These are phyloP conservation scores for Periplaneta americana DNA, from an alignment of 1,140 invertebrate species.

Conservation along the genomic window DNA sequence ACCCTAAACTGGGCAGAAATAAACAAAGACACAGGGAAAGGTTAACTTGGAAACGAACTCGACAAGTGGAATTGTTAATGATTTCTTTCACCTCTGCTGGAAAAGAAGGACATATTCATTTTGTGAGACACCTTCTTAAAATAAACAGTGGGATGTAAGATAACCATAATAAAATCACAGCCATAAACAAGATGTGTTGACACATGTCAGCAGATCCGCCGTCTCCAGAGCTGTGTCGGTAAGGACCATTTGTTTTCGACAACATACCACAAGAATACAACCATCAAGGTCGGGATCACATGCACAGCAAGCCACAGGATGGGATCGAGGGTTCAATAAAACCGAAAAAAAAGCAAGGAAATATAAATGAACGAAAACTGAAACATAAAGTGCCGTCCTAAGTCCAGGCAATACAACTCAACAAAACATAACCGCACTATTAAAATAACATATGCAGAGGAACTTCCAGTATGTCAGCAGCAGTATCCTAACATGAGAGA, in stretches of 20 bases:
- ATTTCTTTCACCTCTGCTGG: not conserved
- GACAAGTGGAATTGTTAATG: not conserved
- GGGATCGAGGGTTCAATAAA: not conserved
- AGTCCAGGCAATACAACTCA: slow-evolving; percentile 12
- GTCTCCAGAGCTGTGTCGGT: not conserved
- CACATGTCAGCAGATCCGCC: not conserved
- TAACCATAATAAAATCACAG: no score
- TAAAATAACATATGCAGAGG: not conserved
- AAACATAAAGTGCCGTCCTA: slow-evolving; percentile 14
- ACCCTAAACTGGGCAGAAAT: slow-evolving; percentile 1
- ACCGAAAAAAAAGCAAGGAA: not conserved
- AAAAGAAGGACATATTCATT: slow-evolving; percentile 1
- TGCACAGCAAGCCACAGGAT: not conserved
- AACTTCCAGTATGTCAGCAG: slow-evolving; percentile 12
- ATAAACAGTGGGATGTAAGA: not conserved
- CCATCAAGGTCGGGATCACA: not conserved
- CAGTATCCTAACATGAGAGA: not conserved
- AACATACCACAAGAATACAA: not conserved
- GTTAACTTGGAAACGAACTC: not conserved
- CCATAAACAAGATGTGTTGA: not conserved
- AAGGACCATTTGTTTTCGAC: not conserved
- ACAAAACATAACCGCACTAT: slow-evolving; percentile 11
- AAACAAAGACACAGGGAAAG: not conserved
- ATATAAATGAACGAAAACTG: not conserved
- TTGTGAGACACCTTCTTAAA: not conserved